A percentile compares a stretch with the other conserved stretches of the same genome.
These are phyloP conservation scores for Sebastes hubbsi DNA, from an alignment of 2,797 vertebrate genomes.

Conservation along the genomic window DNA sequence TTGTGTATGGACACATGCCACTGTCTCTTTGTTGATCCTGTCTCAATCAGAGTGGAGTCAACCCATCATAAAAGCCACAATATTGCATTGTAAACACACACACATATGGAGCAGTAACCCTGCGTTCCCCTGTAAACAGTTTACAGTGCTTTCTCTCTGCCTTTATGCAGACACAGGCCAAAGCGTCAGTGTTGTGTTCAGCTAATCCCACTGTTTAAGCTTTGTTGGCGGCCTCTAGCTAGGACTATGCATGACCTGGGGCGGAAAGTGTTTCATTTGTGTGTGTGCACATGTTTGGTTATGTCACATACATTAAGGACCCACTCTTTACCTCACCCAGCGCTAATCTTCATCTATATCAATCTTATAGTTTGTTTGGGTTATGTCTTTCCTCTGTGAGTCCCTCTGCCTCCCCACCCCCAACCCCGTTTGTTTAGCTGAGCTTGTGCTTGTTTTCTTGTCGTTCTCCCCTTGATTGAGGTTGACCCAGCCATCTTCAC, in stretches of 20 bases:
- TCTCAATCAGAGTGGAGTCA: slow-evolving; percentile 67
- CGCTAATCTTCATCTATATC: slow-evolving; percentile 43
- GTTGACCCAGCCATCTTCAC: slow-evolving; percentile 63
- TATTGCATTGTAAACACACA: slow-evolving; percentile 55
- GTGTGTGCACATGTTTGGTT: slow-evolving; percentile 35
- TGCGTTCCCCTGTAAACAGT: slow-evolving; percentile 71
- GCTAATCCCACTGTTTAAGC: slow-evolving; percentile 76
- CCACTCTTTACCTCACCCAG: not conserved
- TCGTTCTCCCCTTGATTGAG: slow-evolving; percentile 71
- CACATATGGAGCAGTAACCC: slow-evolving; percentile 48
- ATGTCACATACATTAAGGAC: slow-evolving; percentile 47
- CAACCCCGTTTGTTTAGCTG: slow-evolving; percentile 57
- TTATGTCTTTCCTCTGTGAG: slow-evolving; percentile 46
- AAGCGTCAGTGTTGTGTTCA: slow-evolving; percentile 76
- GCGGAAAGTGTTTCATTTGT: slow-evolving; percentile 33
- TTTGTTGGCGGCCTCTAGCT: slow-evolving; percentile 60
- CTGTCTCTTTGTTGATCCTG: slow-evolving; percentile 64
- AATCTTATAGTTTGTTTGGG: slow-evolving; percentile 65
- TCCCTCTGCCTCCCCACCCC: not conserved
- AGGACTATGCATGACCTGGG: slow-evolving; percentile 33
- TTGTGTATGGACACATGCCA: slow-evolving; percentile 59
- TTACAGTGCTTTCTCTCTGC: slow-evolving; percentile 66
- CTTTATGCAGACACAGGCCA: slow-evolving; percentile 63
- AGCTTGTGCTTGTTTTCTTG: slow-evolving; percentile 66
- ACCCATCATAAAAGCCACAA: slow-evolving; percentile 66